Base-by-base conservation (phyloP, 2,888 invertebrate genomes). In the Carcina quercana region DNA sequence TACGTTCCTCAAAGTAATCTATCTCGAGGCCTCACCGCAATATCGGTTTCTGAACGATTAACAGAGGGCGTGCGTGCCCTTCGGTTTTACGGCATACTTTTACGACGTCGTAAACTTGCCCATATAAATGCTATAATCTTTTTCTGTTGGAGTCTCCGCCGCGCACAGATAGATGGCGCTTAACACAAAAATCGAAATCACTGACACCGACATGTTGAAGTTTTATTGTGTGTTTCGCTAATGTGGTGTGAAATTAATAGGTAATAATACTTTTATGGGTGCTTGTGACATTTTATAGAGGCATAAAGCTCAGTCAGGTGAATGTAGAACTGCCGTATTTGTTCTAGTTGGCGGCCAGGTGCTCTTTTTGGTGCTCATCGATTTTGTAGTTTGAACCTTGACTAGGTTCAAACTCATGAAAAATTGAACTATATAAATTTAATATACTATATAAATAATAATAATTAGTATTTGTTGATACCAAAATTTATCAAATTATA, bases 211-310 rank as follows among this genome's bases (percentile, higher is more conserved):
- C 76, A 74, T 68, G 74, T 76, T 75, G 61, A 78, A 80, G 72
- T 83, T 83, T 83, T 82, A 82, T 82, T 78, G 75, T 79, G 60
- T 78, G 83, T 79, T 79, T 78, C 74, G 82, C 83, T 82, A 83
- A 83, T 83, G 78, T 72, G 76, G 79, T 83, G 83, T 82, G 78
- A 83, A 82, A 83, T 83, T 82, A 82, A 83, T 83, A 82, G 83
- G 79, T 74, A 74, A 78, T 83, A 82, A 82, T 79, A 68, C 71
- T 66, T 82, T 83, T 82, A 83, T 79, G 74, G 80, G 68, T 69
- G 65, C 79, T 78, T 71, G 63, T 67, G 62, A 59, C 49, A 61
- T 62, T 83, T 83, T 80, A 82, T 82, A 60, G 74, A 64, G 63
- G 51, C 69, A 72, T 80, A 78, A 82, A 79, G 59, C 60, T 50